Conservation (phyloP, 2,888 invertebrate genomes). For the Chrysolina haemoptera region DNA sequence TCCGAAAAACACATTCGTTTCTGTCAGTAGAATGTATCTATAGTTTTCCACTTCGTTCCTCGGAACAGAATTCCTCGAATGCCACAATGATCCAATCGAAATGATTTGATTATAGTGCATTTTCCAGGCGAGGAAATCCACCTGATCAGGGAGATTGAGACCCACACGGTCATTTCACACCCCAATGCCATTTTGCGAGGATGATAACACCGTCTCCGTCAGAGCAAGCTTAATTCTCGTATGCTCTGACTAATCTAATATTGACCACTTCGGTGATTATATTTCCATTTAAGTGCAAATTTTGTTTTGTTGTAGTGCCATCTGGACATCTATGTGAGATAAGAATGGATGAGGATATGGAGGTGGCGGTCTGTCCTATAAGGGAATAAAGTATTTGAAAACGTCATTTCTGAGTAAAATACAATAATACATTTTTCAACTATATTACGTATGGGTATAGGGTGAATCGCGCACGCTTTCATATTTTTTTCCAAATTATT, state of each 20-base stretch:
- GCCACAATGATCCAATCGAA: slow-evolving; percentile 32
- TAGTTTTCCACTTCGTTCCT: neutral
- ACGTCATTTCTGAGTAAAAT: no score
- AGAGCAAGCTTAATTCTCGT: slow-evolving; percentile 37
- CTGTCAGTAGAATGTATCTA: no score
- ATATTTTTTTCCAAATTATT: no score
- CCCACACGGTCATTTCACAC: slow-evolving; percentile 56
- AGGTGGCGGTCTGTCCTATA: neutral
- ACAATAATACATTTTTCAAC: no score
- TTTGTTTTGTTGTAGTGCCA: neutral
- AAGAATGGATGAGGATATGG: neutral
- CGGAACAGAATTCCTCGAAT: slow-evolving; percentile 26
- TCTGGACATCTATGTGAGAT: slow-evolving; percentile 1
- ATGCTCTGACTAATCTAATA: slow-evolving; percentile 44
- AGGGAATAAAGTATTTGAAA: no score
- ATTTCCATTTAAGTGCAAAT: slow-evolving; percentile 25
- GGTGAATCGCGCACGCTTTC: no score
- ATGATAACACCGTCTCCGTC: slow-evolving; percentile 58
- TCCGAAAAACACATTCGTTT: no score
- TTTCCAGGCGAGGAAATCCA: slow-evolving; percentile 51
- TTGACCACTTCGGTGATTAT: slow-evolving; percentile 39
- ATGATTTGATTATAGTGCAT: slow-evolving; percentile 53
- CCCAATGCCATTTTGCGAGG: slow-evolving; percentile 56
- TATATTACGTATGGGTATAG: no score
- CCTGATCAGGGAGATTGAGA: slow-evolving; percentile 53